Evolutionary conservation across 2,113 vertebrate species (phyloP), one percentile per base, ranked within the genome.

Genomic region (Notiomystis cincta): DNA sequence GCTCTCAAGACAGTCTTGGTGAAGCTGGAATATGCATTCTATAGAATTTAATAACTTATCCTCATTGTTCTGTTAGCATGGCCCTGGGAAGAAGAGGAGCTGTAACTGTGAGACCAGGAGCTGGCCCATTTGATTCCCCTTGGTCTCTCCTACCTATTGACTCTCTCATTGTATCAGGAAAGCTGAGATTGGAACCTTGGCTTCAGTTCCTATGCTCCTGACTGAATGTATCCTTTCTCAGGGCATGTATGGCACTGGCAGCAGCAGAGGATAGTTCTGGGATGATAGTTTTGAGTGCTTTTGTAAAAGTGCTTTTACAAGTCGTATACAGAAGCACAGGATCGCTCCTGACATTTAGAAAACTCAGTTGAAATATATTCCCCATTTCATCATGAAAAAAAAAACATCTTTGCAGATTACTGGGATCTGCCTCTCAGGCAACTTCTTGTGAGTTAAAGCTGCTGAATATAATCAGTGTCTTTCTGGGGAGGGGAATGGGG

Each of bases 51-150:
- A 7, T 20, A 62, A 45, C 1, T 6, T 16, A 15, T 51, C 38
- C 10, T 31, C 1, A 2, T 22, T 53, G 31, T 13, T 73, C 56
- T 78, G 56, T 58, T 40, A 50, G 60, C 42, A 3, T 19, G 38
- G 21, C 25, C 35, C 28, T 50, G 72, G 62, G 60, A 66, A 71
- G 71, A 61, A 56, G 70, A 48, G 13, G 53, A 72, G 60, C 56
- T 47, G 38, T 67, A 79, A 15, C 6, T 80, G 19, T 53, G 64
- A 78, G 67, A 40, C 10, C 7, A n/a, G 21, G 5, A n/a, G 33
- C 1, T 0, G 3, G 35, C 42, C 56, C 48, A 15, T 23, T 9
- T 9, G 12, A 37, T 23, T 73, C 15, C 18, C 17, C 18, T 45
- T 33, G 54, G 47, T 73, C 38, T 54, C 42, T 77, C 45, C 27